Base-by-base conservation (phyloP, 2,797 vertebrate species). In the Gila robusta region DNA sequence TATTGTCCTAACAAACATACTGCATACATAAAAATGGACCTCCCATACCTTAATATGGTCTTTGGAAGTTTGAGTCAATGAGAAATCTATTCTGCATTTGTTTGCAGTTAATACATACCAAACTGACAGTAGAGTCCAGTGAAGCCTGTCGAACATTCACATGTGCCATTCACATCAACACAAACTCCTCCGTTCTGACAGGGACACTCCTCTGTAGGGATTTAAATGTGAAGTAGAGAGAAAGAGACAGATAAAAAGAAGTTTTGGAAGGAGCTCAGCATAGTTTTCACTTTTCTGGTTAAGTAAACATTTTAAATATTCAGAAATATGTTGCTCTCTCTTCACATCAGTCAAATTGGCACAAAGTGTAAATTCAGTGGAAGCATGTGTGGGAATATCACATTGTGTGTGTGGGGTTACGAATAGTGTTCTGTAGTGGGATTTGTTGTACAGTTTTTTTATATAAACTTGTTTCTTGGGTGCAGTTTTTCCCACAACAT, bases 161-260 rank as follows among this genome's bases (percentile, higher is more conserved):
- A 96, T 23, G 93, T 96, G 89, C 94, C 95, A 0, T 97, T 98
- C 81, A 94, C 91, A 88, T 97, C 97, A 88, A 95, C 93, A 90
- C 98, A 99, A 35, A 95, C 93, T 52, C 98, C 98, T 26, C 98
- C 97, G 0, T 99, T 99, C 89, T 96, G 96, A 93, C 98, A 99
- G 35, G 95, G 96, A 1, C 98, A 99, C 91, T 96, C 94, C 52
- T 96, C 96, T 14, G 91, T 88, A 91, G 78, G 90, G 39, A 87
- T 77, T 92, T 72, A n/a, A 86, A 37, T 91, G 11, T n/a, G 80
- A 73, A 84, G 39, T 28, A 54, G 2, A 86, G 21, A 77, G 64
- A 79, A 77, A 26, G 21, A 73, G 37, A 84, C 9, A 87, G 49
- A 79, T 56, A 79, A 52, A 83, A 47, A 85, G 26, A 86, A 32